Percentiles rank a stretch among this genome's conserved stretches.
phyloP scores from a whole-genome alignment of 2,888 invertebrate species.

The Lepidonotus clava region DNA sequence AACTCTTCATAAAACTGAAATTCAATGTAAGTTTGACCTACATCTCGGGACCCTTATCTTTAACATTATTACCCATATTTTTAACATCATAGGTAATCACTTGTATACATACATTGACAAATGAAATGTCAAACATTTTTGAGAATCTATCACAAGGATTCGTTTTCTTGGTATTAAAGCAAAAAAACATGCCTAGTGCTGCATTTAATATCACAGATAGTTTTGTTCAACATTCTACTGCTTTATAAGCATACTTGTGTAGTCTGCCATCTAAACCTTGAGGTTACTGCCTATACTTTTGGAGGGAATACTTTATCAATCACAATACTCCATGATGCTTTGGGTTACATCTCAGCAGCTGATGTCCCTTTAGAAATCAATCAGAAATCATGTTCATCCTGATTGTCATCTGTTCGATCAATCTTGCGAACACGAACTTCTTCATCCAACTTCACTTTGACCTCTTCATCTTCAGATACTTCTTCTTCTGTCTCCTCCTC shows the following conservation, averaged over 20 bases:
- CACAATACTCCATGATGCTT: neutral
- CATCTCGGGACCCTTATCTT: too few species aligned
- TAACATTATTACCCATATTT: too few species aligned
- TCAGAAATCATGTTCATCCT: constrained; percentile 15
- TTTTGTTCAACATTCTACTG: neutral
- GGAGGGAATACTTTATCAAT: neutral
- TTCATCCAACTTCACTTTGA: neutral
- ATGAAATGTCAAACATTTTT: too few species aligned
- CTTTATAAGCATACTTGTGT: neutral
- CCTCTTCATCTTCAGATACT: neutral
- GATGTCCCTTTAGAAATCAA: neutral
- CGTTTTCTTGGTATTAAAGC: too few species aligned
- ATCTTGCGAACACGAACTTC: neutral
- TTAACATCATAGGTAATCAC: too few species aligned
- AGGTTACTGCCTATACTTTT: neutral
- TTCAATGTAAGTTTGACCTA: too few species aligned
- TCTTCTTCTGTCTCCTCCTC: constrained; percentile 1
- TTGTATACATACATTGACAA: too few species aligned
- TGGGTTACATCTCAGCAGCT: neutral
- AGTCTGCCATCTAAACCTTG: neutral
- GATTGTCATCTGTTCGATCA: neutral
- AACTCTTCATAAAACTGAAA: too few species aligned
- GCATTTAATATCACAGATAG: neutral
- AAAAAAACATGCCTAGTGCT: too few species aligned
- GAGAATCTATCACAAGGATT: too few species aligned